phyloP scores from a whole-genome alignment of 2,888 invertebrate species.

The Antheraea yamamai region DNA sequence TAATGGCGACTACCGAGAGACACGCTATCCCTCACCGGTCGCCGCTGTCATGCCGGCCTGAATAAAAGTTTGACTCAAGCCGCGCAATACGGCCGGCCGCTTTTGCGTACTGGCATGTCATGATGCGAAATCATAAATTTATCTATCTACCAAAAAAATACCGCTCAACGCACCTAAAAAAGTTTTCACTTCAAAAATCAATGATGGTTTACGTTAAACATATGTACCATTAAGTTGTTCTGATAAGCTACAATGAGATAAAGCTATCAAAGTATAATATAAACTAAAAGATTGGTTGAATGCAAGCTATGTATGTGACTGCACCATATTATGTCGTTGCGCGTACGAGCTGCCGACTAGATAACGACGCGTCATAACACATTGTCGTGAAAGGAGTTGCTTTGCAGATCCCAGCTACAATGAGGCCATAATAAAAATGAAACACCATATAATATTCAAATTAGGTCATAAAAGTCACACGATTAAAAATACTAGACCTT shows the following conservation, averaged over 20 bases:
- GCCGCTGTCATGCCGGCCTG: too few species aligned
- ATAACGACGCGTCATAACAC: constrained; percentile 48
- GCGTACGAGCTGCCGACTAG: constrained; percentile 38
- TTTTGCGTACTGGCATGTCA: too few species aligned
- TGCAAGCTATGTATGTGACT: constrained; percentile 15
- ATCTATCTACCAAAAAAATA: too few species aligned
- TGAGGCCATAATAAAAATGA: constrained; percentile 21
- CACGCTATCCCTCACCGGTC: too few species aligned
- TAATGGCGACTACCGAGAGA: too few species aligned
- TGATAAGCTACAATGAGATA: neutral
- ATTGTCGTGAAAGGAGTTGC: constrained; percentile 23
- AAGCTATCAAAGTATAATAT: neutral
- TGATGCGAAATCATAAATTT: too few species aligned
- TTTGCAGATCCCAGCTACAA: constrained; percentile 28
- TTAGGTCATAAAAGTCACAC: neutral
- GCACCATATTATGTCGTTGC: constrained; percentile 10
- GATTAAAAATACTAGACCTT: too few species aligned
- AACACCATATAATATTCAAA: neutral
- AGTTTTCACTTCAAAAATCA: neutral
- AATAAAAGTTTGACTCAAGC: too few species aligned
- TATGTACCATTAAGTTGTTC: neutral
- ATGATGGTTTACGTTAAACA: neutral
- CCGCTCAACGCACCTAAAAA: too few species aligned
- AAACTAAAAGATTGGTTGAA: constrained; percentile 17
- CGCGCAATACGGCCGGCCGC: too few species aligned